These are phyloP conservation scores for Fragum sueziense DNA, from an alignment of 2,888 invertebrate genomes.

Conservation along the genomic window DNA sequence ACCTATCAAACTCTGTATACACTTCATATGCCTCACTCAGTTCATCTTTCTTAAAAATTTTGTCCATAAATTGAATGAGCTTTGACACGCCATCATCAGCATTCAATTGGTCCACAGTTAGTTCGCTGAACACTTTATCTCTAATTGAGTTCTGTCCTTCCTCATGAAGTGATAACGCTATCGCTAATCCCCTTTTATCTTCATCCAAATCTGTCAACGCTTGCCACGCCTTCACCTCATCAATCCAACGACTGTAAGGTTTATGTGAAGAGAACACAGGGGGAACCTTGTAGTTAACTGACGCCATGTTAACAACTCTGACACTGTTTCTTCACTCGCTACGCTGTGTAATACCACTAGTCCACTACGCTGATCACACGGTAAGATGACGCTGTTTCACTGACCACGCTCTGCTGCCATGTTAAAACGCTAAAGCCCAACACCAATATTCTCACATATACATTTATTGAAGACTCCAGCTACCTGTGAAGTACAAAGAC, in stretches of 20 bases:
- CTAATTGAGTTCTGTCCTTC: conserved; percentile 38
- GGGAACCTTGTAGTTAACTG: conserved; percentile 32
- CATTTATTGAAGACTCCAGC: conserved; percentile 23
- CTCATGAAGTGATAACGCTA: conserved; percentile 38
- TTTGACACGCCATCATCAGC: conserved; percentile 34
- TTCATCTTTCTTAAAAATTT: conserved; percentile 45
- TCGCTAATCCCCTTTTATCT: conserved; percentile 30
- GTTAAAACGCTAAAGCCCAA: neutral
- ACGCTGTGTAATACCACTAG: no score
- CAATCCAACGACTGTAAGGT: conserved; percentile 48
- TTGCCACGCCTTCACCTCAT: conserved; percentile 46
- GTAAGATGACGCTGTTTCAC: neutral
- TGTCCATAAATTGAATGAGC: conserved; percentile 40
- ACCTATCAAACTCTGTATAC: conserved; percentile 50
- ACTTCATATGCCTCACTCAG: conserved; percentile 46
- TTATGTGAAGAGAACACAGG: conserved; percentile 29
- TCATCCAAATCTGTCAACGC: conserved; percentile 37
- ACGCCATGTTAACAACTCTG: conserved; percentile 10
- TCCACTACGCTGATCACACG: neutral
- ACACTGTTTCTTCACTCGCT: neutral
- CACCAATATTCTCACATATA: neutral
- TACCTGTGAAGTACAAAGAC: conserved; percentile 1
- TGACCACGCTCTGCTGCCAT: conserved; percentile 11
- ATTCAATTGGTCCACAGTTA: conserved; percentile 36
- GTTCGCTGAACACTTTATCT: conserved; percentile 42